phyloP scores from a whole-genome alignment of 2,113 vertebrate species.

The Peromyscus californicus region DNA sequence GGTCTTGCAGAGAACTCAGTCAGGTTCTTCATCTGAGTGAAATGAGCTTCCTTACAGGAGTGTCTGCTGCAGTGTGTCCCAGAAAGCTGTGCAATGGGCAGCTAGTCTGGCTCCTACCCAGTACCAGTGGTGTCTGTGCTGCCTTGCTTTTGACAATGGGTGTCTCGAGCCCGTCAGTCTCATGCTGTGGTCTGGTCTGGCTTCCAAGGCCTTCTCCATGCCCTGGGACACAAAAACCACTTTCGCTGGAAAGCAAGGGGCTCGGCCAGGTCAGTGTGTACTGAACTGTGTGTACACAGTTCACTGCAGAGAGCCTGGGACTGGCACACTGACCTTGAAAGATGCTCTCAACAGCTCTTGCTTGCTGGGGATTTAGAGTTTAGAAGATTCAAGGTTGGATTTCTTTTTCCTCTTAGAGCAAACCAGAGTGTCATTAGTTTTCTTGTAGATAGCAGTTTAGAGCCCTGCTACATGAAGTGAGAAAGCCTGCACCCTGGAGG shows the following conservation, averaged over 20 bases:
- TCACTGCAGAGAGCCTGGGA: neutral
- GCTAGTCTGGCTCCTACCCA: neutral
- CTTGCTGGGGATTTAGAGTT: neutral
- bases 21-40: too few species aligned
- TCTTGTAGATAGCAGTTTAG: neutral
- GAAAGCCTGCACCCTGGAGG: neutral
- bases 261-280: neutral
- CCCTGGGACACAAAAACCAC: neutral
- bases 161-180: neutral
- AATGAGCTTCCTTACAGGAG: too few species aligned
- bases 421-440: neutral
- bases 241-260: neutral
- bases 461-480: neutral
- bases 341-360: neutral
- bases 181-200: neutral
- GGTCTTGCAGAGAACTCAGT: too few species aligned
- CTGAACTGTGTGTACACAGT: too few species aligned
- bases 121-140: neutral
- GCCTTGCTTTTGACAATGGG: too few species aligned
- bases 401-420: neutral
- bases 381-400: neutral
- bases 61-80: neutral
- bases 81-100: neutral
- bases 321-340: neutral
- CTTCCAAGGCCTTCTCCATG: neutral